Evolutionary conservation across 2,888 invertebrate species (phyloP).

Genomic region (Macrosoma leucophasiata): DNA sequence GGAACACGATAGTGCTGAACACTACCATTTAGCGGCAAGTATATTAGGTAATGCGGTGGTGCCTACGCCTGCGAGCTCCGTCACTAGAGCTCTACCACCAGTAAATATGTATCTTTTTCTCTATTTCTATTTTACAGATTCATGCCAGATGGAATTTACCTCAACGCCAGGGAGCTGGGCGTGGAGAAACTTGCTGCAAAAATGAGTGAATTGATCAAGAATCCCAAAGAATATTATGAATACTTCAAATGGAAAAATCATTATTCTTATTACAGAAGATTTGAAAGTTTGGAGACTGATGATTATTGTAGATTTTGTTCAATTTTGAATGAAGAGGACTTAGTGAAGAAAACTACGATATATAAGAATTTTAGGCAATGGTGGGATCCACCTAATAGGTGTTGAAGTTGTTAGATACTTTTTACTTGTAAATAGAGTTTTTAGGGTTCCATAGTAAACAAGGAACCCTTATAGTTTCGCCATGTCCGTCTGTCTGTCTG

Average conservation of each 20-base stretch:
- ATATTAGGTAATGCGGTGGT: too few relatives aligned
- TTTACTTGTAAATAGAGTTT: too few relatives aligned
- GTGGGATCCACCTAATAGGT: constrained; percentile 44
- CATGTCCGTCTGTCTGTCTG: too few relatives aligned
- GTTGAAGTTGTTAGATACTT: constrained; percentile 12
- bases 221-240: constrained; percentile 41
- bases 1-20: too few relatives aligned
- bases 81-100: too few relatives aligned
- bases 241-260: constrained; percentile 59
- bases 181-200: constrained; percentile 36
- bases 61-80: too few relatives aligned
- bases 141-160: constrained; percentile 54
- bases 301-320: constrained; percentile 57
- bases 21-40: too few relatives aligned
- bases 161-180: constrained; percentile 44
- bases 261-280: constrained; percentile 44
- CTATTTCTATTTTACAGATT: constrained; percentile 44
- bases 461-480: too few relatives aligned
- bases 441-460: too few relatives aligned
- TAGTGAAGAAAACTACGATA: constrained; percentile 34
- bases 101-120: too few relatives aligned
- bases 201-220: constrained; percentile 45
- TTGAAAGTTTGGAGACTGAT: constrained; percentile 42
- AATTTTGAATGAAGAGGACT: constrained; percentile 41
- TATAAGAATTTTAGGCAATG: constrained; percentile 43